These are phyloP conservation scores for Melanotaenia pygmaea DNA, from an alignment of 2,797 vertebrate genomes.

Conservation along the genomic window DNA sequence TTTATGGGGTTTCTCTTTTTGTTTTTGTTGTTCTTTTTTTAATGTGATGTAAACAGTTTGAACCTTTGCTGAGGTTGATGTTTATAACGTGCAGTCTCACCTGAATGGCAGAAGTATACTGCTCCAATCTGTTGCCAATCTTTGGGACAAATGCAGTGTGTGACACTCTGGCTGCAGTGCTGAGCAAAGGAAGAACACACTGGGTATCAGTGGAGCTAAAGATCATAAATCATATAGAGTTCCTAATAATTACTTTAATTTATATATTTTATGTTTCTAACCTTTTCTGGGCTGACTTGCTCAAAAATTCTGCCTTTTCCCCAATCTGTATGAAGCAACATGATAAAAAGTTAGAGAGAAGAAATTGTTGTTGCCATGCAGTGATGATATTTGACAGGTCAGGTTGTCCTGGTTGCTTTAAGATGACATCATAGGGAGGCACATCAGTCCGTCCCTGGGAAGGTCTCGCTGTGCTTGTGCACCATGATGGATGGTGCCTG, in stretches of 20 bases:
- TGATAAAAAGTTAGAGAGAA: background rate
- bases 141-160: slow-evolving; percentile 91
- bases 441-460: background rate
- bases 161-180: slow-evolving; percentile 82
- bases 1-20: background rate
- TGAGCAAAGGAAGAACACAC: slow-evolving; percentile 31
- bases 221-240: background rate
- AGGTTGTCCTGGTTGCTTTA: background rate
- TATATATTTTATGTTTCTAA: slow-evolving; percentile 62
- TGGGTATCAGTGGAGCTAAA: background rate
- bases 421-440: background rate
- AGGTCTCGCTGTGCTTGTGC: background rate
- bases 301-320: slow-evolving; percentile 93
- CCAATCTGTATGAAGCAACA: slow-evolving; percentile 85
- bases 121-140: slow-evolving; percentile 94
- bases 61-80: background rate
- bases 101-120: slow-evolving; percentile 93
- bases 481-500: background rate
- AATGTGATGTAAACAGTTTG: background rate
- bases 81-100: slow-evolving; percentile 46
- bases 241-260: background rate
- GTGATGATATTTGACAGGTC: background rate
- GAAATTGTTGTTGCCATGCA: background rate
- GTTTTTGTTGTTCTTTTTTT: background rate
- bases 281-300: slow-evolving; percentile 95